Base-by-base conservation (phyloP, 1,140 invertebrate species). In the Achroia grisella region DNA sequence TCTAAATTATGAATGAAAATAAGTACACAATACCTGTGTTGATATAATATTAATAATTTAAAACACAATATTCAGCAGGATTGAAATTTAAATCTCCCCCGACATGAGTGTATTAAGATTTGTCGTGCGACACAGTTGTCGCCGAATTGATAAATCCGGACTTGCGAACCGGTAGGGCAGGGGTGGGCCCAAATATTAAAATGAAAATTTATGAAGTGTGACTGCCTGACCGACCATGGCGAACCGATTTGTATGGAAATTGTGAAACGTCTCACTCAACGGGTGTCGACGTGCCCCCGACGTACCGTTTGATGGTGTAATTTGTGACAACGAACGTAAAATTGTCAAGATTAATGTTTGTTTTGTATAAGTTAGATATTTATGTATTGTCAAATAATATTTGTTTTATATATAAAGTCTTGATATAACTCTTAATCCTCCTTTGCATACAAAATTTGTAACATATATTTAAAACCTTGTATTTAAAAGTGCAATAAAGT, bases 241-340 rank as follows among this genome's bases (percentile, higher is more conserved):
- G 59, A 75, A 80, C 37, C 71, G 76, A 79, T 83, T 83, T 79
- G 71, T 75, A 83, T 83, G 79, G 74, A 77, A 83, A 83, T 80
- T 61, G 53, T 48, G 49, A 57, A 67, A 66, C 56, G 59, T 67
- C 65, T 72, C 72, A 62, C 54, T 75, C 70, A 50, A 60, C 52
- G 59, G 61, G 57, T 67, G 65, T 50, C 37, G 46, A 37, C 52
- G 59, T 56, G 60, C 41, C 57, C 57, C 52, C 60, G 67, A 78
- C 67, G 73, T 82, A 64, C 58, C 72, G 56, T 76, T 79, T 78
- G 70, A 79, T 76, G 75, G 70, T 68, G 72, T 79, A 75, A 79
- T 82, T 82, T 73, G 75, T 73, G 75, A 76, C 67, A 66, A 56
- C 62, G 63, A 59, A 75, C 73, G 70, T 75, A 73, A 71, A 71